These are phyloP conservation scores for Parotia lawesii DNA, from an alignment of 2,113 vertebrate genomes.

Conservation along the genomic window DNA sequence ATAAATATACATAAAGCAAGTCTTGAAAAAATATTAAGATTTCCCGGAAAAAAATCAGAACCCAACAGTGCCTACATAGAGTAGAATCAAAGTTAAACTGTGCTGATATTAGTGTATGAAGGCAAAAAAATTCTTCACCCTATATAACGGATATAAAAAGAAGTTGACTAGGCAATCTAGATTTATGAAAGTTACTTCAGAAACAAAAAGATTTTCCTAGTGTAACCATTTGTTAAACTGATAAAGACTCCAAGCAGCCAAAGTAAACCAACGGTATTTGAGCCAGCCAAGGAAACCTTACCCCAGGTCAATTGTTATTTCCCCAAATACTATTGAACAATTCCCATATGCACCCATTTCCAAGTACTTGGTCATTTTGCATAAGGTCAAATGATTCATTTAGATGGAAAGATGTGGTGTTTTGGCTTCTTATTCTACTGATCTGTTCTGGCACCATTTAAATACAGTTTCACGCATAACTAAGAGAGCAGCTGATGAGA, in stretches of 20 bases:
- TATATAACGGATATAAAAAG: background rate
- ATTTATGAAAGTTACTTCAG: background rate
- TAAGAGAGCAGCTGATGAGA: background rate
- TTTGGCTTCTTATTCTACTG: background rate
- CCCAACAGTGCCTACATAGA: background rate
- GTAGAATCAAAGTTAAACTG: background rate
- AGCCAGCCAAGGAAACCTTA: background rate
- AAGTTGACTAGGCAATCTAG: background rate
- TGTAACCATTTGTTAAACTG: background rate
- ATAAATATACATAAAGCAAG: slow-evolving; percentile 27
- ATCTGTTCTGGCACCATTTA: background rate
- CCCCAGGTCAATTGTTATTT: background rate
- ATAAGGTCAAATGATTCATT: background rate
- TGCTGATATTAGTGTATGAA: background rate
- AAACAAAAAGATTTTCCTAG: background rate
- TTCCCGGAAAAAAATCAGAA: background rate
- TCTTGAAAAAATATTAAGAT: background rate
- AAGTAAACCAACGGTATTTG: background rate
- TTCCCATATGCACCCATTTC: background rate
- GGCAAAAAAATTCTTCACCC: background rate
- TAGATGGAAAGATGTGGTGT: background rate
- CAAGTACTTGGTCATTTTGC: background rate
- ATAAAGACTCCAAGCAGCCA: background rate
- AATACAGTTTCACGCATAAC: background rate
- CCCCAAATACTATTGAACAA: background rate